Evolutionary conservation across 2,113 vertebrate genomes (phyloP).

Genomic region (Dipodomys spectabilis): DNA sequence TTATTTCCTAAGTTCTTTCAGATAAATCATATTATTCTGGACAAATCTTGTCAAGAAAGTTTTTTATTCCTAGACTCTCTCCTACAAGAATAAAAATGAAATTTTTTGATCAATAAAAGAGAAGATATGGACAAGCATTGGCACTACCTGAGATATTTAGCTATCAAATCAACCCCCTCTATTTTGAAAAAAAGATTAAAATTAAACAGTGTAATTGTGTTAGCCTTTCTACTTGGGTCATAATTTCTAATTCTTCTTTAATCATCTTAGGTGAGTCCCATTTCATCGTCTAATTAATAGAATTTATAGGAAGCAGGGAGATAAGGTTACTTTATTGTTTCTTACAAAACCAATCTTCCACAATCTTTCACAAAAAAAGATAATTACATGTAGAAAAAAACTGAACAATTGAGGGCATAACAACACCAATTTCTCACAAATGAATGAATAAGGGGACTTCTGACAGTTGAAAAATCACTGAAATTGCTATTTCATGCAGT

Average conservation of each 20-base stretch:
- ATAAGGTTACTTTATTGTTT: conserved; percentile 43
- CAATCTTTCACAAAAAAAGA: conserved; percentile 36
- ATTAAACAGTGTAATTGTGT: conserved; percentile 24
- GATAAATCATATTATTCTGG: neutral
- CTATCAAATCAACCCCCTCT: conserved; percentile 33
- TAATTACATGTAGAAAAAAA: conserved; percentile 57
- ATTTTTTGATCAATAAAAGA: neutral
- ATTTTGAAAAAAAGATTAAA: conserved; percentile 1
- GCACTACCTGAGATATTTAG: neutral
- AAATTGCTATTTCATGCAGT: conserved; percentile 39
- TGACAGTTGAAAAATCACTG: conserved; percentile 40
- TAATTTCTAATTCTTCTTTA: conserved; percentile 63
- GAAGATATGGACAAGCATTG: neutral
- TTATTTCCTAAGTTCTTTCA: neutral
- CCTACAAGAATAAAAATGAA: neutral
- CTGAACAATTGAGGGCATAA: conserved; percentile 42
- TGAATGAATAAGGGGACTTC: conserved; percentile 41
- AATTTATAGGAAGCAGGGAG: conserved; percentile 51
- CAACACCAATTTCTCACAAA: neutral
- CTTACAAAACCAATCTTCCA: conserved; percentile 9
- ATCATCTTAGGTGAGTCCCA: conserved; percentile 37
- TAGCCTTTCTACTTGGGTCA: conserved; percentile 33
- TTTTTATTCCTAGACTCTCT: neutral
- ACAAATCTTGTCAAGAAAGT: neutral
- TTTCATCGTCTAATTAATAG: conserved; percentile 57